A percentile compares a stretch with the other conserved stretches of the same genome.
phyloP scores from a whole-genome alignment of 92 coral and sea anemone species.

The Porites lobata region DNA sequence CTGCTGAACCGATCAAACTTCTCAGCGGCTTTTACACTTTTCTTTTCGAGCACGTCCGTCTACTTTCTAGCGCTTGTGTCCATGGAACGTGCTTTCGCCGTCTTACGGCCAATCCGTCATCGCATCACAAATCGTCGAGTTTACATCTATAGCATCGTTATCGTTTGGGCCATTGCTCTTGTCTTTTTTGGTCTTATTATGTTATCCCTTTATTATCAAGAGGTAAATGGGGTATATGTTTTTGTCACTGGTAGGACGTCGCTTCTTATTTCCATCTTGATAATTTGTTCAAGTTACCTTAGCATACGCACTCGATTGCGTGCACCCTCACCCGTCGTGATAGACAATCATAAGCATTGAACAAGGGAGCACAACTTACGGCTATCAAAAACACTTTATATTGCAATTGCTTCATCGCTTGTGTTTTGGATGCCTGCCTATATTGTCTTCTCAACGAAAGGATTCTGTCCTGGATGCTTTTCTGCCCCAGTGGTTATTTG shows the following conservation, averaged over 20 bases:
- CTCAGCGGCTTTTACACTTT: not conserved
- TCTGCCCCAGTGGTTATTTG: not conserved
- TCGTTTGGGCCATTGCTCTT: not conserved
- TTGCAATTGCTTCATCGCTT: slow-evolving; percentile 1
- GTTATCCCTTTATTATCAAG: not conserved
- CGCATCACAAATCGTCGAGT: not conserved
- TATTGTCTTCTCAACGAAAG: not conserved
- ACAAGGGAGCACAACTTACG: not conserved
- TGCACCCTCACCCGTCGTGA: not conserved
- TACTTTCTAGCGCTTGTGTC: slow-evolving; percentile 10
- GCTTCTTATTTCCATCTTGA: not conserved
- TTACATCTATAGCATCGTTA: not conserved
- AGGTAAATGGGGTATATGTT: not conserved
- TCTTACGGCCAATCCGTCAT: slow-evolving; percentile 27
- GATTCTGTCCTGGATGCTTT: not conserved
- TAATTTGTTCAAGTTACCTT: slow-evolving; percentile 3
- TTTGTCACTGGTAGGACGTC: not conserved
- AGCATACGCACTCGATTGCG: slow-evolving; percentile 9
- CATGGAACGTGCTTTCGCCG: slow-evolving; percentile 16
- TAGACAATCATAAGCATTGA: not conserved
- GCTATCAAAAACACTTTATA: slow-evolving; percentile 1
- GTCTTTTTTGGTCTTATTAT: not conserved
- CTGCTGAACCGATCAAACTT: too few relatives aligned
- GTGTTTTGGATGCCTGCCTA: slow-evolving; percentile 21
- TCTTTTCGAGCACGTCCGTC: not conserved